phyloP scores from a whole-genome alignment of 2,888 invertebrate species.

The Neoitamus cyanurus region DNA sequence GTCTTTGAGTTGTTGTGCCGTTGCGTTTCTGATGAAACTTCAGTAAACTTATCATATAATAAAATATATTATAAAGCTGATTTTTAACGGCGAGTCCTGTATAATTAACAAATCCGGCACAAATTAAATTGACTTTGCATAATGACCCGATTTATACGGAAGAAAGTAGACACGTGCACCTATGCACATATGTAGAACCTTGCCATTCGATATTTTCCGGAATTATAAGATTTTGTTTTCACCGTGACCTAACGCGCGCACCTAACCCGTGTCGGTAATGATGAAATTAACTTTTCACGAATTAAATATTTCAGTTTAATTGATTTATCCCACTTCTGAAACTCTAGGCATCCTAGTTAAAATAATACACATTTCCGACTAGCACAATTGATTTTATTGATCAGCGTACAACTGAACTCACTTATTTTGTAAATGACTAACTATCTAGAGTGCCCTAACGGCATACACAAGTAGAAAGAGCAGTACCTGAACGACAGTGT shows the following conservation, averaged over 20 bases:
- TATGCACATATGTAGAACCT: not conserved
- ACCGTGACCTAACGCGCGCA: not conserved
- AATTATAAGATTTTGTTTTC: not conserved
- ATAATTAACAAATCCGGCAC: not conserved
- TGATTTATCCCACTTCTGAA: not conserved
- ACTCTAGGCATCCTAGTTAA: not conserved
- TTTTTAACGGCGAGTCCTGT: not conserved
- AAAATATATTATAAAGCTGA: not conserved
- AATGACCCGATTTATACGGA: not conserved
- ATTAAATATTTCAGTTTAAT: not conserved
- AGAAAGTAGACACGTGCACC: not conserved
- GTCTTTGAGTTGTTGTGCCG: constrained; percentile 21
- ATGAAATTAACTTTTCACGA: not conserved
- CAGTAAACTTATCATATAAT: not conserved
- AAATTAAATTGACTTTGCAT: not conserved
- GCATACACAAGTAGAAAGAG: no score
- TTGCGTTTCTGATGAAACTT: constrained; percentile 27
- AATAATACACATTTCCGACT: not conserved
- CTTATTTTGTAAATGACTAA: no score
- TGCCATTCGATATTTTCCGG: not conserved
- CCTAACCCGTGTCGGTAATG: no score
- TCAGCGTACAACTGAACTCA: no score
- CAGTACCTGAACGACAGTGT: no score
- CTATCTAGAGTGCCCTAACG: no score
- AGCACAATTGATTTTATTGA: no score